A percentile compares a stretch with the other conserved stretches of the same genome.
Evolutionary conservation across 2,797 vertebrate species (phyloP).

Genomic region (Enteromius radiatus): DNA sequence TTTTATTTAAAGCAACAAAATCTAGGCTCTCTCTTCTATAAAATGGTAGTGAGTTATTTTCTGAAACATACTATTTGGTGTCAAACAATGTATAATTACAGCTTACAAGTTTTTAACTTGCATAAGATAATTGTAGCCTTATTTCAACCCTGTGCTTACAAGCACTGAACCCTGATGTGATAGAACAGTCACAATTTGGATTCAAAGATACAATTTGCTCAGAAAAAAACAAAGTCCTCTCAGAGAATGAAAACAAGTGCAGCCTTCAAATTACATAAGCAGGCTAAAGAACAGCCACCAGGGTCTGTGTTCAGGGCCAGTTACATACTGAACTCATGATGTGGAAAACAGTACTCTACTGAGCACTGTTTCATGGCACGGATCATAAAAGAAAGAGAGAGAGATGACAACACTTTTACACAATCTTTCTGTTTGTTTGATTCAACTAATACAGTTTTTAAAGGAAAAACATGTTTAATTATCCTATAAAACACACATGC

Average conservation of each 20-base stretch:
- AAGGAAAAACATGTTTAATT: background rate
- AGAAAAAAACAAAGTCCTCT: conserved; percentile 24
- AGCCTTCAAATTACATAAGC: conserved; percentile 52
- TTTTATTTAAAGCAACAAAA: conserved; percentile 24
- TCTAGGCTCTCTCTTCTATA: background rate
- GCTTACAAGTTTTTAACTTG: conserved; percentile 21
- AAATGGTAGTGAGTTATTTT: conserved; percentile 27
- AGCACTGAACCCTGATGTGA: conserved; percentile 8
- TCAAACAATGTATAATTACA: conserved; percentile 47
- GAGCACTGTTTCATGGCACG: conserved; percentile 11
- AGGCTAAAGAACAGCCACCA: conserved; percentile 15
- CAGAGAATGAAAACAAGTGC: conserved; percentile 43
- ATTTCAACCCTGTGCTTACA: conserved; percentile 28
- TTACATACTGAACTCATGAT: conserved; percentile 54
- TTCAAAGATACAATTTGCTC: conserved; percentile 30
- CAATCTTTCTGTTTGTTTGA: conserved; percentile 21
- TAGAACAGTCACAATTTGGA: conserved; percentile 10
- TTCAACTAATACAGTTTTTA: background rate
- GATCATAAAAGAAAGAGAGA: conserved; percentile 2
- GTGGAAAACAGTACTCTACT: conserved; percentile 40
- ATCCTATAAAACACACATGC: background rate
- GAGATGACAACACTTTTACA: conserved; percentile 9
- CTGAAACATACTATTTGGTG: conserved; percentile 17
- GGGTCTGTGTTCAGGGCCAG: conserved; percentile 35
- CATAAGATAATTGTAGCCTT: conserved; percentile 39